phyloP scores from a whole-genome alignment of 1,140 invertebrate genomes.

The Polyergus mexicanus region DNA sequence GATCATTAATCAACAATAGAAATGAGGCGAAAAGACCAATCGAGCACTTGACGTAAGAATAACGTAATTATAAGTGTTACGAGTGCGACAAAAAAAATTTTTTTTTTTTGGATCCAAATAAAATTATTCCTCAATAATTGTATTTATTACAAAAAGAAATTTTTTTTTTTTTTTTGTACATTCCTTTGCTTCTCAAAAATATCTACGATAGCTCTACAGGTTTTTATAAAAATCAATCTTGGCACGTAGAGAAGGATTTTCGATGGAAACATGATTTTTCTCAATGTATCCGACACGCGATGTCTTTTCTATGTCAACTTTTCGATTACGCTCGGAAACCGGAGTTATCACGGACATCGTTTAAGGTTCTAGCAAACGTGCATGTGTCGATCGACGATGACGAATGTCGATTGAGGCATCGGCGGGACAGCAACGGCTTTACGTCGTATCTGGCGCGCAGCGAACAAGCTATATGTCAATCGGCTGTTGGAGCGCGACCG shows the following conservation, averaged over 20 bases:
- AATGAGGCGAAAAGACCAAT: background rate
- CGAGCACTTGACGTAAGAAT: background rate
- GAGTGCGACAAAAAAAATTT: too few relatives aligned
- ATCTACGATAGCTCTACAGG: too few relatives aligned
- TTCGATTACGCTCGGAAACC: slow-evolving; percentile 25
- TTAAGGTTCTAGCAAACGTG: slow-evolving; percentile 6
- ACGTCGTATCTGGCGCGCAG: slow-evolving; percentile 60
- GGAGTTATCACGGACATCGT: slow-evolving; percentile 47
- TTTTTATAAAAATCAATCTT: background rate
- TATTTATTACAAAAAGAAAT: background rate
- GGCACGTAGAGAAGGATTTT: background rate
- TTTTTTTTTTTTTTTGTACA: background rate
- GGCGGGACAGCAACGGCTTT: slow-evolving; percentile 1
- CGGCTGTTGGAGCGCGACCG: slow-evolving; percentile 72
- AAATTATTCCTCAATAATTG: background rate
- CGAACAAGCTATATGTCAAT: slow-evolving; percentile 74
- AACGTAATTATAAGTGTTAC: background rate
- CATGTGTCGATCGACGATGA: slow-evolving; percentile 17
- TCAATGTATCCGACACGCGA: background rate
- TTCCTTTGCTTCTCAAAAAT: slow-evolving; percentile 8
- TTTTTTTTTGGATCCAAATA: background rate
- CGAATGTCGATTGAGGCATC: slow-evolving; percentile 15
- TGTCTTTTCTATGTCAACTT: slow-evolving; percentile 31
- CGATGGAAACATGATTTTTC: slow-evolving; percentile 1
- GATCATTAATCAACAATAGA: background rate